phyloP scores from a whole-genome alignment of 2,888 invertebrate genomes.

The Sesia bembeciformis region DNA sequence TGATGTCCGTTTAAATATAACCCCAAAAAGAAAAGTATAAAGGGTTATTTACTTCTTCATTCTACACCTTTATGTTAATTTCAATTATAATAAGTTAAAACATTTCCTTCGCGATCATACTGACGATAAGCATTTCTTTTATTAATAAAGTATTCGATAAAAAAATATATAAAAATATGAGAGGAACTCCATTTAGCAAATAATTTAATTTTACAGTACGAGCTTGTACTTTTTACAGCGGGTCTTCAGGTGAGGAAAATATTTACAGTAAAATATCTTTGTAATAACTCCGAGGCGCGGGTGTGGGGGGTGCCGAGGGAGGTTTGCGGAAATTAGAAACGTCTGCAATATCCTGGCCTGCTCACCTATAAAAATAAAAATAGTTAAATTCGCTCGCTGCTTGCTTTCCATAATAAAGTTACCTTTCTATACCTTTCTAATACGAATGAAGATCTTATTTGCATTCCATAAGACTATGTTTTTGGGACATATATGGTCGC shows the following conservation, averaged over 20 bases:
- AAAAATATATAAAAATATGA: not conserved
- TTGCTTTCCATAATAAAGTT: not conserved
- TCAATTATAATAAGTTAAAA: no score
- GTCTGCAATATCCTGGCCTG: slow-evolving; percentile 41
- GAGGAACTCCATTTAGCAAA: not conserved
- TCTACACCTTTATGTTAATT: no score
- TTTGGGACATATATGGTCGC: no score
- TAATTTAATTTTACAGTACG: not conserved
- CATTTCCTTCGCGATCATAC: no score
- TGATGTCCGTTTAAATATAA: no score
- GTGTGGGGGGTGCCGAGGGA: slow-evolving; percentile 8
- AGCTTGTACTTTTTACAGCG: not conserved
- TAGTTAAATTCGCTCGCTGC: slow-evolving; percentile 24
- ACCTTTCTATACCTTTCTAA: no score
- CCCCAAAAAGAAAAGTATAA: no score
- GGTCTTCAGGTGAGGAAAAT: slow-evolving; percentile 18
- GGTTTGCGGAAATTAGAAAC: slow-evolving; percentile 45
- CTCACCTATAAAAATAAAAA: slow-evolving; percentile 38
- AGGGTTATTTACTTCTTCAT: no score
- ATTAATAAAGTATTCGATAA: not conserved
- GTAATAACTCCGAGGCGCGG: slow-evolving; percentile 28
- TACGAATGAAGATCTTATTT: not conserved
- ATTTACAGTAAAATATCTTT: slow-evolving; percentile 24
- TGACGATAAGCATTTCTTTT: no score
- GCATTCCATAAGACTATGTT: no score